These are phyloP conservation scores for Plectrocnemia conspersa DNA, from an alignment of 1,140 invertebrate genomes.

Conservation along the genomic window DNA sequence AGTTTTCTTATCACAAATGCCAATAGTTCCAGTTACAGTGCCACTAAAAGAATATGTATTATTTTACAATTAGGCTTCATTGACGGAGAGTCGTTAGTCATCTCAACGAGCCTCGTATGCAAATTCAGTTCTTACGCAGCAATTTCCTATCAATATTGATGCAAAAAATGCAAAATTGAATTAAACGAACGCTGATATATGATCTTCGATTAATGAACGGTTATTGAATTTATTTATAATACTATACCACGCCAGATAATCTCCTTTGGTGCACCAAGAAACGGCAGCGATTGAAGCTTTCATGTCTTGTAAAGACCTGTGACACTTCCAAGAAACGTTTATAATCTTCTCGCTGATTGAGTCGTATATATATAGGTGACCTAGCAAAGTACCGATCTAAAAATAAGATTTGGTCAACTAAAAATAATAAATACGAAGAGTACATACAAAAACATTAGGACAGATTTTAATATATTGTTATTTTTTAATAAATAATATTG, in stretches of 20 bases:
- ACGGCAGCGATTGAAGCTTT: slow-evolving; percentile 21
- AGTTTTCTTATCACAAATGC: not conserved
- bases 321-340: not conserved
- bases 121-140: not conserved
- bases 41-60: no score
- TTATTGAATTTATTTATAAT: no score
- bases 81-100: no score
- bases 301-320: slow-evolving; percentile 1
- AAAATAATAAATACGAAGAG: not conserved
- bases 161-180: not conserved
- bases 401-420: not conserved
- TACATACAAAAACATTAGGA: no score
- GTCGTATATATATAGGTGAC: slow-evolving; percentile 23
- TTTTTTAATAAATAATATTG: no score
- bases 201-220: no score
- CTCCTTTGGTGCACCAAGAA: slow-evolving; percentile 13
- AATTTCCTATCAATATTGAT: not conserved
- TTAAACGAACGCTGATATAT: no score
- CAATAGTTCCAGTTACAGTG: not conserved
- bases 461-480: no score
- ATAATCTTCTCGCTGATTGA: slow-evolving; percentile 12
- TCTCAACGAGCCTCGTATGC: not conserved
- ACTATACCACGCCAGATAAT: slow-evolving; percentile 26
- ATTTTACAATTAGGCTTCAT: no score
- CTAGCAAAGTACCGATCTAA: slow-evolving; percentile 22